A percentile compares a stretch with the other conserved stretches of the same genome.
These are phyloP conservation scores for Leptoclinus maculatus DNA, from an alignment of 2,797 vertebrate genomes.

Conservation along the genomic window DNA sequence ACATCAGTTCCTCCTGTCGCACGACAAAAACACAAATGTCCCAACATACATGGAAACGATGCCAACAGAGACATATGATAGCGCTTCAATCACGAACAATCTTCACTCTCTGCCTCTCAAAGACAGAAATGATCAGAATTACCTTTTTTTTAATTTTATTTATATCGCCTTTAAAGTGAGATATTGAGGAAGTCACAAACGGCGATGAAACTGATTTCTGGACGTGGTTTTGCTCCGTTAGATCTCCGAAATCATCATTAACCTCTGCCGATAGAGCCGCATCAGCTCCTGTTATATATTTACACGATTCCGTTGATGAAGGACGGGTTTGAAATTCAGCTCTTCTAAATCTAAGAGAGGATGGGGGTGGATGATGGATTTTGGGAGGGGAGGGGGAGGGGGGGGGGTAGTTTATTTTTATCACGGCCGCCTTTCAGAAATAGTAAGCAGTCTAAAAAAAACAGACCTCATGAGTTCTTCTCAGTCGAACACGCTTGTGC, in stretches of 20 bases:
- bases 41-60: not conserved
- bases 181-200: not conserved
- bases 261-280: not conserved
- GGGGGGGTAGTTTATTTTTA: constrained; percentile 62
- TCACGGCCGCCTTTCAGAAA: constrained; percentile 64
- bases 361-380: constrained; percentile 17
- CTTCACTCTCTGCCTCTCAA: not conserved
- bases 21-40: constrained; percentile 1
- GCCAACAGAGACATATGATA: not conserved
- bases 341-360: constrained; percentile 31
- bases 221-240: not conserved
- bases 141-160: not conserved
- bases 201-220: not conserved
- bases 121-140: not conserved
- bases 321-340: constrained; percentile 28
- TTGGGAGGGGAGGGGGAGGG: not conserved
- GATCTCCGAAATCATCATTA: not conserved
- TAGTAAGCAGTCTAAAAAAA: constrained; percentile 54
- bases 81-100: not conserved
- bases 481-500: constrained; percentile 72
- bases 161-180: not conserved
- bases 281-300: constrained; percentile 5
- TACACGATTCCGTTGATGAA: constrained; percentile 23
- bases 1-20: not conserved
- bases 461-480: constrained; percentile 51